Percentiles rank a stretch among this genome's conserved stretches.
These are phyloP conservation scores for Clavelina lepadiformis DNA, from an alignment of 23 tunicate species.

Conservation along the genomic window DNA sequence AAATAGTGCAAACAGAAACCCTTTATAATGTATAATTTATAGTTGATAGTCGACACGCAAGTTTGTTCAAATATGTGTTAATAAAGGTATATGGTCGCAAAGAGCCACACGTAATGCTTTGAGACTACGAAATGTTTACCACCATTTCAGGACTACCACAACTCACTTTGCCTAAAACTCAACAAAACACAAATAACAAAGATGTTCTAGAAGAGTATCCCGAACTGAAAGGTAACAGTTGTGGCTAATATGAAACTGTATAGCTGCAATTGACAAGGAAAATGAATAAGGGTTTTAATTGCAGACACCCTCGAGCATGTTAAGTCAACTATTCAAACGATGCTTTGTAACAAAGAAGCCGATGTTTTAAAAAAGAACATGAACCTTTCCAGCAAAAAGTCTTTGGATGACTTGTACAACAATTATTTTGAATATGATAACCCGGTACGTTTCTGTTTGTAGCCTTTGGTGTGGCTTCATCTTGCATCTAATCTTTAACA, in stretches of 20 bases:
- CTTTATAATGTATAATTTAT: too few relatives aligned
- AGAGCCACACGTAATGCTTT: too few relatives aligned
- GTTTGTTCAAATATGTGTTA: too few relatives aligned
- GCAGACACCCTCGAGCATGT: neutral
- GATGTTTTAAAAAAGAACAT: neutral
- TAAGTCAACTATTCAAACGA: neutral
- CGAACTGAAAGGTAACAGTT: slow-evolving; percentile 12
- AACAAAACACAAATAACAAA: slow-evolving; percentile 4
- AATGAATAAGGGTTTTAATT: neutral
- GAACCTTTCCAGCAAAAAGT: neutral
- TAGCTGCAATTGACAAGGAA: neutral
- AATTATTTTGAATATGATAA: slow-evolving; percentile 5
- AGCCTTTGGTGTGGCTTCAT: too few relatives aligned
- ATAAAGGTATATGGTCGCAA: too few relatives aligned
- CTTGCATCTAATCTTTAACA: too few relatives aligned
- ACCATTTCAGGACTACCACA: too few relatives aligned
- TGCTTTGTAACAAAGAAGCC: neutral
- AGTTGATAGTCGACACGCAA: too few relatives aligned
- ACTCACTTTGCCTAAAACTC: neutral
- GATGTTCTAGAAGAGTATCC: slow-evolving; percentile 14
- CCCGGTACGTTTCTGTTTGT: neutral
- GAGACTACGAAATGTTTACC: too few relatives aligned
- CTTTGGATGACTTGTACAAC: neutral
- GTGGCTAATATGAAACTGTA: too few relatives aligned
- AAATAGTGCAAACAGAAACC: too few relatives aligned